phyloP scores from a whole-genome alignment of 2,888 invertebrate genomes.

The Lathronympha strigana region DNA sequence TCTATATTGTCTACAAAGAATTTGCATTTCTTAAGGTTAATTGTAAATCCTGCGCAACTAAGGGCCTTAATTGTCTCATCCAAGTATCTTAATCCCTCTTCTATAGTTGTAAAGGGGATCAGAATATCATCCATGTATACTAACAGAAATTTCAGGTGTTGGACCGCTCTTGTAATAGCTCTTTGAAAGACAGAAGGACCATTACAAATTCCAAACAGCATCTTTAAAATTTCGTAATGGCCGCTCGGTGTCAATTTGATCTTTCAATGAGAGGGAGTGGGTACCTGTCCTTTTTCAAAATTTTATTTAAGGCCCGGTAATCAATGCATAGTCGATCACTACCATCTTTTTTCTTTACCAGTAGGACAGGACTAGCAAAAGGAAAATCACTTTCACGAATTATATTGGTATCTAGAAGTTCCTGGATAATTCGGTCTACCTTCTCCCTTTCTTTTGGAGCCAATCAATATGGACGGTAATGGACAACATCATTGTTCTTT shows the following conservation, averaged over 20 bases:
- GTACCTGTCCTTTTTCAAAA: slow-evolving; percentile 44
- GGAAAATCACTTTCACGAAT: not conserved
- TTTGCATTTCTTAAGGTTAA: not conserved
- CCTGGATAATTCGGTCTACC: not conserved
- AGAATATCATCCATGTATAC: slow-evolving; percentile 13
- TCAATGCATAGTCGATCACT: slow-evolving; percentile 41
- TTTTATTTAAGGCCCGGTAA: slow-evolving; percentile 44
- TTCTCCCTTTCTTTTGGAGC: not conserved
- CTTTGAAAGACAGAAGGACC: slow-evolving; percentile 47
- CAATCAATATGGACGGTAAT: not conserved
- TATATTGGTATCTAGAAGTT: not conserved
- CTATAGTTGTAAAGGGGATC: not conserved
- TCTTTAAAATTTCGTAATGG: slow-evolving; percentile 43
- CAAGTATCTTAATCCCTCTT: not conserved
- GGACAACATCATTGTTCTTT: not conserved
- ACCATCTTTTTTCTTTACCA: not conserved
- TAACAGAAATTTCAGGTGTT: slow-evolving; percentile 1
- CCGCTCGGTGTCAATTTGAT: slow-evolving; percentile 46
- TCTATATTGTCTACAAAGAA: not conserved
- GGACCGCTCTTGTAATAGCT: slow-evolving; percentile 36
- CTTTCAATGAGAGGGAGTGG: slow-evolving; percentile 46
- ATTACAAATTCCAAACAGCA: slow-evolving; percentile 45
- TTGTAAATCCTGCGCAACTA: not conserved
- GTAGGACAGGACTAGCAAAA: not conserved
- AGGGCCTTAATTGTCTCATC: not conserved